Conservation (phyloP, 2,113 vertebrate species). For the Platichthys flesus region DNA sequence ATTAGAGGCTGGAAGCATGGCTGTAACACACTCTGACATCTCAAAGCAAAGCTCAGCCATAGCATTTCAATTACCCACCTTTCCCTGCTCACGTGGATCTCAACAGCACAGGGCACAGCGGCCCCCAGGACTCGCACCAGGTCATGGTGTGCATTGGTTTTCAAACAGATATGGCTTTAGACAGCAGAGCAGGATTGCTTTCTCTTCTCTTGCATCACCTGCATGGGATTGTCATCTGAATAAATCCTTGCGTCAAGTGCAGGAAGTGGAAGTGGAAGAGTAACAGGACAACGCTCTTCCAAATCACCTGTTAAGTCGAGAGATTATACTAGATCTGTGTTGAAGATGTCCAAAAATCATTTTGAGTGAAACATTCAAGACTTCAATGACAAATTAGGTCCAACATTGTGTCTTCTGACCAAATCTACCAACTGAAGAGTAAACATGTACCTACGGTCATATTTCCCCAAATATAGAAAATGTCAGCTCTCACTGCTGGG, state of each 20-base stretch:
- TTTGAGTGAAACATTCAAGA: too few relatives aligned
- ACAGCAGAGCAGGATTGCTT: constrained; percentile 3
- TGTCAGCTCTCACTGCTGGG: too few relatives aligned
- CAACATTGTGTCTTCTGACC: too few relatives aligned
- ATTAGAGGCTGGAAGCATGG: constrained; percentile 65
- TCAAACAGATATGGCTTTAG: background rate
- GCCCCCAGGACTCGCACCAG: constrained; percentile 24
- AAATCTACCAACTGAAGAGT: background rate
- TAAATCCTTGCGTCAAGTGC: background rate
- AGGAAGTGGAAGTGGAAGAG: background rate
- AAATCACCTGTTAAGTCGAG: background rate
- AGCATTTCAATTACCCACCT: constrained; percentile 79
- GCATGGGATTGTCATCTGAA: background rate
- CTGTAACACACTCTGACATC: constrained; percentile 75
- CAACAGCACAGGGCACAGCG: constrained; percentile 6
- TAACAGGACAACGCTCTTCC: background rate
- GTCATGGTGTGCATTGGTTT: constrained; percentile 4
- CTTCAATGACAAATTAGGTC: too few relatives aligned
- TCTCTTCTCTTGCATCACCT: constrained; percentile 17
- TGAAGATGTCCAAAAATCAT: too few relatives aligned
- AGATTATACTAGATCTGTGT: background rate
- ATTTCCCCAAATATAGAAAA: too few relatives aligned
- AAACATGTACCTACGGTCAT: too few relatives aligned
- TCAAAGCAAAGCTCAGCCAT: constrained; percentile 72
- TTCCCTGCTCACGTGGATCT: constrained; percentile 26